A percentile compares a stretch with the other conserved stretches of the same genome.
Conservation (phyloP, 1,140 invertebrate genomes). For the Cecropterus lyciades region DNA sequence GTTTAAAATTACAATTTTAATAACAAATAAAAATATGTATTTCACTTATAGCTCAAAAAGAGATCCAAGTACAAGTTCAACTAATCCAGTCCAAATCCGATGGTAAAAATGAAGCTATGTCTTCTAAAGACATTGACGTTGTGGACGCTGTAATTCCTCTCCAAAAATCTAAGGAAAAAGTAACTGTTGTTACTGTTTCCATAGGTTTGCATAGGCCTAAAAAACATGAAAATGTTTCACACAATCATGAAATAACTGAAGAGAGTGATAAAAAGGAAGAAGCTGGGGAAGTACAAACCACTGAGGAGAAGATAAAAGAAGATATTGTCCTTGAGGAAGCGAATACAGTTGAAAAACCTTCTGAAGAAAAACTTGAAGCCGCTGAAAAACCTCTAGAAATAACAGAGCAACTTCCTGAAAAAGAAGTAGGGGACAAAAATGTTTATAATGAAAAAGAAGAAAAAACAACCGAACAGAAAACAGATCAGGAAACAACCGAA, state of each 20-base stretch:
- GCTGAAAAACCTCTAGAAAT: conserved; percentile 9
- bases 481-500: conserved; percentile 6
- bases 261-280: too few species aligned
- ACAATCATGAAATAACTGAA: too few species aligned
- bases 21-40: neutral
- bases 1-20: too few species aligned
- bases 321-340: conserved; percentile 11
- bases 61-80: conserved; percentile 36
- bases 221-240: neutral
- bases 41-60: conserved; percentile 27
- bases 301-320: conserved; percentile 17
- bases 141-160: conserved; percentile 14
- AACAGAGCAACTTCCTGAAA: conserved; percentile 6
- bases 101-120: conserved; percentile 7
- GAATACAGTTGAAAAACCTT: too few species aligned
- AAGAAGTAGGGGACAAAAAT: conserved; percentile 9
- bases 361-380: conserved; percentile 15
- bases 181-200: conserved; percentile 9
- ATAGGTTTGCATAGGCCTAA: too few species aligned
- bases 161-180: neutral
- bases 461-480: conserved; percentile 31
- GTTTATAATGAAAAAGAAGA: conserved; percentile 17
- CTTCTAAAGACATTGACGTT: conserved; percentile 23
- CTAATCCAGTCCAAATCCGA: conserved; percentile 15
- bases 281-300: too few species aligned